Evolutionary conservation across 2,888 invertebrate species (phyloP), one percentile per base, ranked within the genome.

Genomic region (Creontiades dilutus): DNA sequence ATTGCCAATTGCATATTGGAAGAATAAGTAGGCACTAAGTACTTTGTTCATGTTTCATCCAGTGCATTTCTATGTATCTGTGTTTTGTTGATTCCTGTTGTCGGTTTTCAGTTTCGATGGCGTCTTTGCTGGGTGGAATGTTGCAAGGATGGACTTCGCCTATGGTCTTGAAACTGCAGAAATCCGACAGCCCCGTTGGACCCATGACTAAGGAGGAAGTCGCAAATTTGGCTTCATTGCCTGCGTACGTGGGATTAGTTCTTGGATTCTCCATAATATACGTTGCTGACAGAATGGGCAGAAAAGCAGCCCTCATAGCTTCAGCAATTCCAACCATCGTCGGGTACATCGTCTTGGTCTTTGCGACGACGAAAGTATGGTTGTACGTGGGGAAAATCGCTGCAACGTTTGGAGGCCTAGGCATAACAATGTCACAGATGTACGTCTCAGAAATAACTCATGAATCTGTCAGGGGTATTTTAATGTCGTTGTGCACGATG

Each of bases 131-230:
- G 19, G 48, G 47, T 13, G 86, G 86, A n/a, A 68, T 86, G 86
- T 5, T 75, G 46, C 68, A 68, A 61, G 86, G 86, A 12, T 86
- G 86, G 86, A 46, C 46, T 11, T 86, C 86, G 0, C 86, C 86
- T 0, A 68, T 86, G 86, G 14, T 47, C 37, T 19, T 75, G 7
- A 16, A 23, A 4, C 76, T 86, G 46, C 23, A 48, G 19, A 68
- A n/a, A 0, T 14, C 14, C 9, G 75, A 86, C 75, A 86, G 86
- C 48, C 86, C 86, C n/a, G 86, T 86, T 7, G 86, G 86, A n/a
- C 13, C 12, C 7, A 68, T 86, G 86, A 23, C 37, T 13, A 46
- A 37, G 23, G 16, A 13, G 55, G 86, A 86, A 47, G 75, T 86
- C 47, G 75, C 55, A 14, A 46, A 16, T 46, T 48, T 86, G 23